Evolutionary conservation across 2,888 invertebrate species (phyloP).

Genomic region (Anarsia innoxiella): DNA sequence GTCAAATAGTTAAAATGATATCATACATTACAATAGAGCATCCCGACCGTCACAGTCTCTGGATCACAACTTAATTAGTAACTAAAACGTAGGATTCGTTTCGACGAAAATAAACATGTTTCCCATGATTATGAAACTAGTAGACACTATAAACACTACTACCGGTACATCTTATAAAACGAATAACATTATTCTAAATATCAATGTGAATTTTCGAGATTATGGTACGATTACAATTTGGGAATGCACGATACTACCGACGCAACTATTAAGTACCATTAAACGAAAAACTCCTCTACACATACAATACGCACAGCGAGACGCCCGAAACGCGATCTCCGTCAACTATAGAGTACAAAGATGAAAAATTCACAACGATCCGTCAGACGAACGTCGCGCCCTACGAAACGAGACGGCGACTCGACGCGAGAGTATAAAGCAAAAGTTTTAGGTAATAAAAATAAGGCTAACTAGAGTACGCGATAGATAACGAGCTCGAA

Average conservation of each 20-base stretch:
- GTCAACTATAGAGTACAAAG: constrained; percentile 46
- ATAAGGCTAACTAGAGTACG: constrained; percentile 33
- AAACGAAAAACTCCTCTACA: constrained; percentile 45
- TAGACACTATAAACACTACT: constrained; percentile 53
- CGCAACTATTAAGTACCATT: constrained; percentile 70
- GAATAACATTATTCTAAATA: constrained; percentile 68
- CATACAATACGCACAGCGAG: constrained; percentile 61
- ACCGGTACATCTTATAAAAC: constrained; percentile 65
- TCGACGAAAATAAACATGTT: constrained; percentile 43
- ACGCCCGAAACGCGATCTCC: constrained; percentile 41
- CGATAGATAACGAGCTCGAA: constrained; percentile 11
- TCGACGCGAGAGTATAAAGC: constrained; percentile 32
- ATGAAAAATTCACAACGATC: constrained; percentile 45
- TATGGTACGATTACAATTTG: constrained; percentile 68
- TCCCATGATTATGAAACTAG: constrained; percentile 59
- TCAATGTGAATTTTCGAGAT: constrained; percentile 59
- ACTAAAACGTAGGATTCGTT: constrained; percentile 35
- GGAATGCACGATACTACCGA: constrained; percentile 72
- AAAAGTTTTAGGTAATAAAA: constrained; percentile 68
- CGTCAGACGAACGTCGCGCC: constrained; percentile 26
- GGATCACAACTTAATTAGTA: constrained; percentile 46
- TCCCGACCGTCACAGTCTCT: constrained; percentile 54
- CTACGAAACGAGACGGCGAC: constrained; percentile 27
- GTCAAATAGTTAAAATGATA: constrained; percentile 62
- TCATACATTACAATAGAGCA: constrained; percentile 38